Percentiles rank a stretch among this genome's conserved stretches.
These are phyloP conservation scores for Casuarius casuarius DNA, from an alignment of 2,113 vertebrate species.

Conservation along the genomic window DNA sequence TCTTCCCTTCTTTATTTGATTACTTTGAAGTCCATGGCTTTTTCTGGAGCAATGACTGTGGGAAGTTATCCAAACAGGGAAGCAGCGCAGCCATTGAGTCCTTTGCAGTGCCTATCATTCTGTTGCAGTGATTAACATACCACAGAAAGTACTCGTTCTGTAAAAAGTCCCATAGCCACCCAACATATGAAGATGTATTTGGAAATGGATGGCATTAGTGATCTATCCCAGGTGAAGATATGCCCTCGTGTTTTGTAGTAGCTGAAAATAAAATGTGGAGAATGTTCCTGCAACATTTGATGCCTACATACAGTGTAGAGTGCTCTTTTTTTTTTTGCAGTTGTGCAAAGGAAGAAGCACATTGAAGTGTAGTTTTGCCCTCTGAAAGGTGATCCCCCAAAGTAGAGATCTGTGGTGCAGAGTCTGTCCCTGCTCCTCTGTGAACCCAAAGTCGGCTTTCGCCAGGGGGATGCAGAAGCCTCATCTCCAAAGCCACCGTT, in stretches of 20 bases:
- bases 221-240: background rate
- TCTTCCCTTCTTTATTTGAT: background rate
- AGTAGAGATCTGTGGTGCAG: too few relatives aligned
- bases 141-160: background rate
- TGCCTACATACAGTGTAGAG: background rate
- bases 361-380: background rate
- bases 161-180: accelerated
- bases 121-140: background rate
- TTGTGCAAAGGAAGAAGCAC: background rate
- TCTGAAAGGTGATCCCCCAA: too few relatives aligned
- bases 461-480: background rate
- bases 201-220: background rate
- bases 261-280: background rate
- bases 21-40: background rate
- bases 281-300: too few relatives aligned
- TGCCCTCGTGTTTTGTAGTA: background rate
- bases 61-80: background rate
- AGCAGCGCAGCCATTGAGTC: background rate
- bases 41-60: background rate
- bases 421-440: background rate
- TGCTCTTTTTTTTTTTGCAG: background rate
- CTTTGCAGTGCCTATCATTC: background rate
- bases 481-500: accelerated
- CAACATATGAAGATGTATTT: background rate
- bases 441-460: background rate